Conservation (phyloP, 2,888 invertebrate species). For the Leptopilina drosophilae region DNA sequence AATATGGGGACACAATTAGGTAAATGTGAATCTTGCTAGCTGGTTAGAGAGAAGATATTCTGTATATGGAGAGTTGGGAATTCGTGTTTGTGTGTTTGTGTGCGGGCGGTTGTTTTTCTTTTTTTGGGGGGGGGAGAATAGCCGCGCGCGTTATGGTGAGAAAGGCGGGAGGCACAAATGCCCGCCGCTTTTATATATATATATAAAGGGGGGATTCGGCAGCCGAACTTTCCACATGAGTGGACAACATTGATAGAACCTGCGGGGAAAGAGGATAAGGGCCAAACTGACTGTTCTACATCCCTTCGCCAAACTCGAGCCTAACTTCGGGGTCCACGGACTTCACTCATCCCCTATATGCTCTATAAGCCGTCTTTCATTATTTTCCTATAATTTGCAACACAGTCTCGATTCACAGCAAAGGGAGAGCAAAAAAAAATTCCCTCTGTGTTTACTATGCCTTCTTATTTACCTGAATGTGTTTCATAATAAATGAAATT, state of each 20-base stretch:
- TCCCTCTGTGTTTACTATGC: slow-evolving; percentile 7
- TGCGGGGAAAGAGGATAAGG: slow-evolving; percentile 58
- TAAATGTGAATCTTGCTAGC: slow-evolving; percentile 74
- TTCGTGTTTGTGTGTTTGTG: slow-evolving; percentile 46
- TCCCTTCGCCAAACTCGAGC: slow-evolving; percentile 73
- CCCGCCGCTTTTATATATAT: slow-evolving; percentile 66
- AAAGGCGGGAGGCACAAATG: slow-evolving; percentile 74
- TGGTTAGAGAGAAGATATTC: slow-evolving; percentile 61
- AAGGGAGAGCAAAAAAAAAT: slow-evolving; percentile 42
- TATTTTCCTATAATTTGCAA: slow-evolving; percentile 76
- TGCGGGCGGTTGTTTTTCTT: slow-evolving; percentile 57
- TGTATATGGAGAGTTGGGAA: slow-evolving; percentile 52
- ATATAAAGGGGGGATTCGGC: slow-evolving; percentile 68
- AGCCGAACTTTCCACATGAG: slow-evolving; percentile 75
- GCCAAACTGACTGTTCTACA: slow-evolving; percentile 66
- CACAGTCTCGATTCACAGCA: slow-evolving; percentile 62
- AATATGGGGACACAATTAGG: slow-evolving; percentile 75
- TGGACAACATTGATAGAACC: slow-evolving; percentile 75
- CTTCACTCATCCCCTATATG: slow-evolving; percentile 43
- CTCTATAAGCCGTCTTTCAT: slow-evolving; percentile 74
- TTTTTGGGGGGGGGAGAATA: slow-evolving; percentile 48
- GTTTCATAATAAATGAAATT: slow-evolving; percentile 27
- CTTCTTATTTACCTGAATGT: slow-evolving; percentile 33
- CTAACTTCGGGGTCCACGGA: slow-evolving; percentile 67
- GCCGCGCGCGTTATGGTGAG: slow-evolving; percentile 71